These are phyloP conservation scores for Ochotona curzoniae DNA, from an alignment of 2,113 vertebrate species.

Conservation along the genomic window DNA sequence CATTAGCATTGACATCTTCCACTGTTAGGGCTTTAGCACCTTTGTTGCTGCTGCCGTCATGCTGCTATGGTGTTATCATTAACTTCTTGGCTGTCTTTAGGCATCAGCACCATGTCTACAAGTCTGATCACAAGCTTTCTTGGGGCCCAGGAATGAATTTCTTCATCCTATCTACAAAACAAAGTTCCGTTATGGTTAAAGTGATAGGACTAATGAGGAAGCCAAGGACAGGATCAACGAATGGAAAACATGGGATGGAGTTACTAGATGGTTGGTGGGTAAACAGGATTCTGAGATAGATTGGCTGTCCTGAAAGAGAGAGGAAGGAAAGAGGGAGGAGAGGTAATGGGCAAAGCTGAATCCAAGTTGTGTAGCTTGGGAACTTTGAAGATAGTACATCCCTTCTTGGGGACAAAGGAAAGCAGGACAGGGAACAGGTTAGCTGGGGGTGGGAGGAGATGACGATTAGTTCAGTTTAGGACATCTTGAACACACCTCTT, in stretches of 20 bases:
- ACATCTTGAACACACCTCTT: not conserved
- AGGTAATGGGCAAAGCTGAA: not conserved
- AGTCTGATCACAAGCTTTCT: not conserved
- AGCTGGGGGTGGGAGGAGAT: not conserved
- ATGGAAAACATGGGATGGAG: not conserved
- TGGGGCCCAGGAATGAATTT: not conserved
- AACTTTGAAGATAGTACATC: not conserved
- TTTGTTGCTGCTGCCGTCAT: not conserved
- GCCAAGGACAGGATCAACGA: not conserved
- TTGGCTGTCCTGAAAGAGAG: not conserved
- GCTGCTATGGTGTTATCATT: not conserved
- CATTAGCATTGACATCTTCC: not conserved
- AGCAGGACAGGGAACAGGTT: too few species aligned
- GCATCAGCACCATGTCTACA: not conserved
- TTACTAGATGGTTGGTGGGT: not conserved
- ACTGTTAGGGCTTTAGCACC: not conserved
- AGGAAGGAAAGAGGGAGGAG: not conserved
- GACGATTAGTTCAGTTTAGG: not conserved
- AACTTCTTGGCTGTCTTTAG: not conserved
- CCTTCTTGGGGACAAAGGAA: not conserved
- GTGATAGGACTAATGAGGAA: not conserved
- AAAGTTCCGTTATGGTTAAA: not conserved
- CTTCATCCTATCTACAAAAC: not conserved
- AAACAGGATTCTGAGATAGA: not conserved
- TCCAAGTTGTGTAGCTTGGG: not conserved